phyloP scores from a whole-genome alignment of 30 jellyfish, hydroid and myxozoan species.

The Aurelia aurita complex sp. Pacific region DNA sequence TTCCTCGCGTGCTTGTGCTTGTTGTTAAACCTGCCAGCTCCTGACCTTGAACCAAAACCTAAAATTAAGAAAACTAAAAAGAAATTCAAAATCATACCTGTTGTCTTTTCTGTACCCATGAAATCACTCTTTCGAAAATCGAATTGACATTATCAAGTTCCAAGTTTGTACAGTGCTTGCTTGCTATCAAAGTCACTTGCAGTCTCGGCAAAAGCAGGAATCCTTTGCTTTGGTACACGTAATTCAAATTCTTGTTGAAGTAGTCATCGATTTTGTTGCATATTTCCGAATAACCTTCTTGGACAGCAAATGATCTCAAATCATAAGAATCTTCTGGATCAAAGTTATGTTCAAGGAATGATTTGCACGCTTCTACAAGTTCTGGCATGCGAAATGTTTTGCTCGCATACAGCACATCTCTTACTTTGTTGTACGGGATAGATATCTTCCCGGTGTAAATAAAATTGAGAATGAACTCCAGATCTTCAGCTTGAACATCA shows the following conservation, averaged over 20 bases:
- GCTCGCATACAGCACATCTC: constrained; percentile 30
- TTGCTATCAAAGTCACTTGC: constrained; percentile 70
- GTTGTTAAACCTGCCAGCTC: too few species aligned
- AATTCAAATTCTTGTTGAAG: constrained; percentile 48
- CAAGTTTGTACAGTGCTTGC: constrained; percentile 43
- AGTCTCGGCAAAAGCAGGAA: constrained; percentile 75
- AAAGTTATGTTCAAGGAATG: constrained; percentile 39
- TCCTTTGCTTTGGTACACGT: constrained; percentile 53
- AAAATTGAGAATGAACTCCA: constrained; percentile 44
- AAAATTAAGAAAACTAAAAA: neutral
- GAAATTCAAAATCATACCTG: constrained; percentile 43
- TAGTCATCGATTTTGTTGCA: constrained; percentile 55
- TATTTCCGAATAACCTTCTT: constrained; percentile 25
- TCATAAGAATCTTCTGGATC: constrained; percentile 42
- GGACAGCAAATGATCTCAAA: constrained; percentile 58
- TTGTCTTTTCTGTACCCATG: constrained; percentile 73
- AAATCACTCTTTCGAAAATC: constrained; percentile 50
- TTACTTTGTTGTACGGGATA: constrained; percentile 39
- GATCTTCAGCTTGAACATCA: constrained; percentile 36
- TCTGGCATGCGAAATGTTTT: constrained; percentile 29
- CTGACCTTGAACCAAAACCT: too few species aligned
- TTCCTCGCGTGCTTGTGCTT: too few species aligned
- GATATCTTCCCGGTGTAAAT: constrained; percentile 56
- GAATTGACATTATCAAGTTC: constrained; percentile 37
- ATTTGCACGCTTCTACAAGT: constrained; percentile 56